Evolutionary conservation across 2,888 invertebrate species (phyloP), one percentile per base, ranked within the genome.

Genomic region (Andrena haemorrhoa): DNA sequence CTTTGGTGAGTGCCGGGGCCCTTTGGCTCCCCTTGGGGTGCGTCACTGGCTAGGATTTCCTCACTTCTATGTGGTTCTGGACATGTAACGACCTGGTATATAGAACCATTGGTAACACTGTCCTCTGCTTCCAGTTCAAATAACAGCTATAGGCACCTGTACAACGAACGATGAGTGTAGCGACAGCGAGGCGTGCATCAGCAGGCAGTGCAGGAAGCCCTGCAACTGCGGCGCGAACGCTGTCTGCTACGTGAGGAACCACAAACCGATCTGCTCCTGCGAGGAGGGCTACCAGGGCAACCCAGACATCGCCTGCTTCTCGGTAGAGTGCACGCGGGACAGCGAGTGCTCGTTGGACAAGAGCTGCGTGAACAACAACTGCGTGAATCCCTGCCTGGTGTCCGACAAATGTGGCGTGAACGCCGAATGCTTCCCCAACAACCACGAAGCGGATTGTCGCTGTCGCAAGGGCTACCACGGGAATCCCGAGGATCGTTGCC

Each of bases 171-270:
- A 95, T 79, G 98, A 98, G 86, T 98, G 98, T 92, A 95, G 95
- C 4, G 96, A 95, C 65, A 95, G 95, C 85, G 97, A 98, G 93
- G 96, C 98, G 10, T 98, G 98, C 91, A 96, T 98, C 58, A 98
- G 98, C 91, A 95, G 98, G 90, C 96, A 97, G 87, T 98, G 98
- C 91, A 95, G 97, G 87, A 97, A 97, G 90, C 98, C 98, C 16
- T 98, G 98, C 93, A 97, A 97, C 91, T 98, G 98, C 92, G 98
- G 98, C 70, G 95, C 96, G 53, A 97, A 98, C 90, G 97, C 98
- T 53, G 96, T 97, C 87, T 98, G 98, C 91, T 95, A 96, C 84
- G 96, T 98, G 6, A 96, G 96, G 82, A 96, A 97, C 89, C 98
- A 98, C 92, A 96, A 98, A 81, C 98, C 98, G 1, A 96, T 97